Evolutionary conservation across 92 coral and sea anemone genomes (phyloP).

Genomic region (Metridium senile): DNA sequence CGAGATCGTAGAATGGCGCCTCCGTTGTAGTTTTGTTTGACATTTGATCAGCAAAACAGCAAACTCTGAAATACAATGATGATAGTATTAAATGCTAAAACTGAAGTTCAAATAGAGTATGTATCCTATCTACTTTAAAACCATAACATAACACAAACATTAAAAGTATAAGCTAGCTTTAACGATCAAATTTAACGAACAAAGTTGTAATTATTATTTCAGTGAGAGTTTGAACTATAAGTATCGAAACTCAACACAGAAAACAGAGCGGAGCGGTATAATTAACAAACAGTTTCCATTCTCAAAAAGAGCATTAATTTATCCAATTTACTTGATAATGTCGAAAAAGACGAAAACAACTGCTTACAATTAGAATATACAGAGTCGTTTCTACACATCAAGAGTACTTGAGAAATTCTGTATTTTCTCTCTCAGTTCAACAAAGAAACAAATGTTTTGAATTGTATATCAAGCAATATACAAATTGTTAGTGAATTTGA

Average conservation of each 20-base stretch:
- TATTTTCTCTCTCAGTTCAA: background rate
- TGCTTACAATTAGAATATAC: background rate
- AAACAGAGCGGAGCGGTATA: no score
- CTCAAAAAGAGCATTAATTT: no score
- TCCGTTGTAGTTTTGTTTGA: constrained; percentile 24
- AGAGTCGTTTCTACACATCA: background rate
- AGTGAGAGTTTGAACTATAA: background rate
- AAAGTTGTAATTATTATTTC: no score
- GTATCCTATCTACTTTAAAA: background rate
- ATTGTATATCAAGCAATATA: background rate
- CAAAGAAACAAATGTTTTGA: background rate
- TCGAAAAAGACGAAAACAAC: background rate
- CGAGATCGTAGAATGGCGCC: constrained; percentile 25
- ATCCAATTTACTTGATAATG: background rate
- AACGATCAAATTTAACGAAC: background rate
- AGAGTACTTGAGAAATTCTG: background rate
- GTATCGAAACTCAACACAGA: no score
- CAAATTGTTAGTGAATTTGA: background rate
- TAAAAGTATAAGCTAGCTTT: no score
- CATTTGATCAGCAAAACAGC: constrained; percentile 4
- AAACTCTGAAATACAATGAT: constrained; percentile 1
- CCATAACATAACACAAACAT: background rate
- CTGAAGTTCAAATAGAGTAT: background rate
- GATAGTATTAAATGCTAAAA: no score
- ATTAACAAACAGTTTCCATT: no score